Evolutionary conservation across 2,888 invertebrate genomes (phyloP), one percentile per base, ranked within the genome.

Genomic region (Lomographa bimaculata): DNA sequence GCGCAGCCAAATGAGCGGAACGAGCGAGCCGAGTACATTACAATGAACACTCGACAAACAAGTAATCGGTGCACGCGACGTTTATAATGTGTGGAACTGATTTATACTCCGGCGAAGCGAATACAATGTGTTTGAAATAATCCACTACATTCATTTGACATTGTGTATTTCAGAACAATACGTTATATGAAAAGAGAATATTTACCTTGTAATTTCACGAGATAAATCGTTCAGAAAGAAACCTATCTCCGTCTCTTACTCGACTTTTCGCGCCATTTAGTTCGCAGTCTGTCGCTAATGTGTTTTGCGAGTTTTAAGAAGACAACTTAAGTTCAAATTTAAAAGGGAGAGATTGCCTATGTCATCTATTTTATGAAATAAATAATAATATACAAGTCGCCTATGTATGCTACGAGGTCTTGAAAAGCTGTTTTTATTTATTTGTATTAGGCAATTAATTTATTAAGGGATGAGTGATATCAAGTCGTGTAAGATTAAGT

Each of bases 41-140:
- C 44, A 48, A 44, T 36, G 56, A 46, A 46, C 46, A 33, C 52
- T 46, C 37, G 18, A 27, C 44, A 33, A 19, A 25, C 41, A 41
- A 27, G 36, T 43, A 36, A 46, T 42, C 46, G 50, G 43, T 56
- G 60, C 29, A 37, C 35, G 42, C 48, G 57, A 61, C 59, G 26
- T 49, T 45, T 46, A 54, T 53, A 44, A 30, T 40, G 47, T 32
- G 42, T 40, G 43, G 9, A 21, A 39, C 37, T 51, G 50, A 48
- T 37, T 42, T 43, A 48, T 45, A 40, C 23, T 26, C 12, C 27
- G 9, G 10, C 20, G 7, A 17, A 4, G 10, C 17, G 11, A 25
- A 4, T 18, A 7, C 18, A 11, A 25, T 33, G 10, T 17, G 24
- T 17, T 18, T 11, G 16, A 7, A 12, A 24, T 11, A 12, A 25